Percentiles rank a stretch among this genome's conserved stretches.
phyloP scores from a whole-genome alignment of 64 coral and sea anemone species.

The Pocillopora verrucosa region DNA sequence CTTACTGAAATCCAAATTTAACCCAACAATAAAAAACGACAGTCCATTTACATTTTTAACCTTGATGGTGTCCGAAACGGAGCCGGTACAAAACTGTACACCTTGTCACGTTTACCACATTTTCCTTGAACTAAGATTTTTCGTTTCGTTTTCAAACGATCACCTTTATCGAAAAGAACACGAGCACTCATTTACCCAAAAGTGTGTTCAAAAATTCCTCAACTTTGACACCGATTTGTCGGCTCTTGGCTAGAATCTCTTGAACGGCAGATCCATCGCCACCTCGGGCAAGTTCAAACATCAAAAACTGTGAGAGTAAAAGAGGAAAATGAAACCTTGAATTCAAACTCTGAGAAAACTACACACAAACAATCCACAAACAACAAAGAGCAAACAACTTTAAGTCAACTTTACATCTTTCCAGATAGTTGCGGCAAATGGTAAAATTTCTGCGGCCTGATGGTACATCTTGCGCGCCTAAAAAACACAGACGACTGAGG shows the following conservation, averaged over 20 bases:
- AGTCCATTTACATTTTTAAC: neutral
- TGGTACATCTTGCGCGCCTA: constrained; percentile 97
- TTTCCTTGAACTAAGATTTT: neutral
- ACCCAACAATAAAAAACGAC: neutral
- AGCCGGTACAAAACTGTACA: neutral
- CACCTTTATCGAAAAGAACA: neutral
- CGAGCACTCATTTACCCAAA: constrained; percentile 36
- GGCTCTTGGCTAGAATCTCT: constrained; percentile 60
- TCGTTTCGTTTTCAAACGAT: neutral
- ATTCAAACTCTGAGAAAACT: neutral
- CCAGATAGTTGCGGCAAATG: constrained; percentile 91
- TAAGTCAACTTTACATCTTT: constrained; percentile 92
- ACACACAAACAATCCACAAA: constrained; percentile 23
- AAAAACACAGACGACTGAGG: constrained; percentile 21
- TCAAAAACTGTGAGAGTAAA: constrained; percentile 86
- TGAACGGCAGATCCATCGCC: constrained; percentile 50
- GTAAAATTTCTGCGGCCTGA: constrained; percentile 77
- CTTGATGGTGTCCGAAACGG: neutral
- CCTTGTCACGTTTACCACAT: neutral
- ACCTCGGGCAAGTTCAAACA: constrained; percentile 84
- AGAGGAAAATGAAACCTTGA: constrained; percentile 9
- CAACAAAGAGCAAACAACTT: neutral
- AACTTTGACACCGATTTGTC: constrained; percentile 68
- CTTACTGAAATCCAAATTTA: neutral
- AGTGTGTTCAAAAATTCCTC: constrained; percentile 74